A percentile compares a stretch with the other conserved stretches of the same genome.
Conservation (phyloP, 2,797 vertebrate genomes). For the Coluber constrictor region DNA sequence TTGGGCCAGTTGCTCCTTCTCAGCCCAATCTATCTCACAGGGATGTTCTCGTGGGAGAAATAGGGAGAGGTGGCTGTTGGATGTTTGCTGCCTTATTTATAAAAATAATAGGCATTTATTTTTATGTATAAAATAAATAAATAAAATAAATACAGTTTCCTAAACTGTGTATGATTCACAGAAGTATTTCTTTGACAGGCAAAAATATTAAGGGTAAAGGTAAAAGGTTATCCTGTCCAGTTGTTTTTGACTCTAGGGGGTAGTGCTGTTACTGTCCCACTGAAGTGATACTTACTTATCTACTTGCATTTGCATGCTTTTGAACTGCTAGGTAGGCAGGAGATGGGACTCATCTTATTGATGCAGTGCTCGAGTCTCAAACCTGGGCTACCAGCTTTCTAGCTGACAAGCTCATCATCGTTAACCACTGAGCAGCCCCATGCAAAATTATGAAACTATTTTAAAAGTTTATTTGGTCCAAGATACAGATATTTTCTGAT, state of each 20-base stretch:
- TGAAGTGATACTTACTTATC: background rate
- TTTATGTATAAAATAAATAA: no score
- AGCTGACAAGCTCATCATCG: background rate
- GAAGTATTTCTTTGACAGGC: constrained; percentile 29
- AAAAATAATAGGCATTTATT: background rate
- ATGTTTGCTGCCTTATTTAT: background rate
- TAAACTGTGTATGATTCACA: constrained; percentile 20
- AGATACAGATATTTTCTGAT: background rate
- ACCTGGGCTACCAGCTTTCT: background rate
- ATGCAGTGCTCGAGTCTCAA: background rate
- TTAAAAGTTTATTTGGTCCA: constrained; percentile 20
- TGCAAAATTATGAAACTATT: constrained; percentile 22
- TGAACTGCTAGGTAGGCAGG: background rate
- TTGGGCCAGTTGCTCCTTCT: background rate
- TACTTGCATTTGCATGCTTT: background rate
- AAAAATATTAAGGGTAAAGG: background rate
- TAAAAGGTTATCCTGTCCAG: background rate
- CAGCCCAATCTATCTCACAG: background rate
- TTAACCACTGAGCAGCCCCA: background rate
- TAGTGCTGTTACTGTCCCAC: background rate
- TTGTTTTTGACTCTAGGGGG: background rate
- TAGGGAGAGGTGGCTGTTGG: background rate
- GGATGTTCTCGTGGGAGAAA: background rate
- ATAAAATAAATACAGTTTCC: constrained; percentile 14
- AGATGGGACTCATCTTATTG: background rate